These are phyloP conservation scores for Illadopsis cleaveri DNA, from an alignment of 2,113 vertebrate species.

Conservation along the genomic window DNA sequence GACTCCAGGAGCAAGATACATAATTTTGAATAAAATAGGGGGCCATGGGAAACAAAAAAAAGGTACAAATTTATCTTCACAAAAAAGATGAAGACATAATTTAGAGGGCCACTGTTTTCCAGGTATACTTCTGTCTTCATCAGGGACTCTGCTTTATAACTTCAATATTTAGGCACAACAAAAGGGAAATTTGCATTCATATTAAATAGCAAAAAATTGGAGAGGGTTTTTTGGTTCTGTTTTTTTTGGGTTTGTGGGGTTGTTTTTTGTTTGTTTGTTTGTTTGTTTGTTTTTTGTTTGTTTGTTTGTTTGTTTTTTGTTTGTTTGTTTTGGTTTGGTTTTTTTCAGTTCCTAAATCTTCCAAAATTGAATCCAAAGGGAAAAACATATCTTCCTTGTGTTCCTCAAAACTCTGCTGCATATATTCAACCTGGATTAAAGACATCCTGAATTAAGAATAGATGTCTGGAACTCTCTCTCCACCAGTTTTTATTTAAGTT, in stretches of 20 bases:
- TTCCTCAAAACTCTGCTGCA: neutral
- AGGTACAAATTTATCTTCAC: neutral
- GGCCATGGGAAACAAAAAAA: neutral
- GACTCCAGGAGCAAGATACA: neutral
- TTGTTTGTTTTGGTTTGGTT: no score
- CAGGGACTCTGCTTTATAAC: neutral
- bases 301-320: neutral
- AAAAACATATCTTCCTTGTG: neutral
- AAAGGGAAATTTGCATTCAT: neutral
- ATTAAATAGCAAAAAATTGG: neutral
- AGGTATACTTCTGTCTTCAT: neutral
- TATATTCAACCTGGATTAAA: neutral
- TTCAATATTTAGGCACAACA: neutral
- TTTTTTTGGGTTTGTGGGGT: neutral
- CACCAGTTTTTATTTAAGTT: neutral
- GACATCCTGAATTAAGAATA: neutral
- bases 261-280: neutral
- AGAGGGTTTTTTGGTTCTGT: neutral
- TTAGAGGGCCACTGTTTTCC: neutral
- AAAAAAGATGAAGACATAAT: neutral
- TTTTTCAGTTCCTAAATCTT: neutral
- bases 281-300: no score
- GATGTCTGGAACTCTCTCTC: neutral
- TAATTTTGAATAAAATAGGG: neutral
- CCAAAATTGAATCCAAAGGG: neutral